Conservation (phyloP, 2,797 vertebrate genomes). For the Pterois miles region DNA sequence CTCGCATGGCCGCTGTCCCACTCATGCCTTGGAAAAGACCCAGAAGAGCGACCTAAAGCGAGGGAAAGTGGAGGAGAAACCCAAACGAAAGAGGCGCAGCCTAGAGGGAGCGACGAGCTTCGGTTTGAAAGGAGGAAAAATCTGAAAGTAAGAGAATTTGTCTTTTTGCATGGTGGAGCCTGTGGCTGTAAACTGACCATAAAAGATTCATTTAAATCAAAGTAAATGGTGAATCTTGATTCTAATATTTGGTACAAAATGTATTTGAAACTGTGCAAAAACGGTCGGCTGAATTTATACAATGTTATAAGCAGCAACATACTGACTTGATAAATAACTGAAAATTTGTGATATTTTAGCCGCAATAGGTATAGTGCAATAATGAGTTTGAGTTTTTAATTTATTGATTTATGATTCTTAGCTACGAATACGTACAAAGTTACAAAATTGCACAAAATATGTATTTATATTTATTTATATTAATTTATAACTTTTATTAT, state of each 20-base stretch:
- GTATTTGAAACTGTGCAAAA: background rate
- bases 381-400: background rate
- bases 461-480: background rate
- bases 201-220: background rate
- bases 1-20: constrained; percentile 37
- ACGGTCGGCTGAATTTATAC: background rate
- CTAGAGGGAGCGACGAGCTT: background rate
- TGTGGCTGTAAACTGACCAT: background rate
- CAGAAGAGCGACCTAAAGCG: constrained; percentile 34
- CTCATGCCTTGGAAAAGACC: constrained; percentile 51
- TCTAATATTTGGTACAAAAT: no score
- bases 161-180: background rate
- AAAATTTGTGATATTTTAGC: background rate
- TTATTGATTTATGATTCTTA: background rate
- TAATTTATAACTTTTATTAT: no score
- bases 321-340: no score
- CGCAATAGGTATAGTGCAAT: background rate
- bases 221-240: background rate
- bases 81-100: background rate
- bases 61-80: constrained; percentile 17
- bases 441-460: background rate
- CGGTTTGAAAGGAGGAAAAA: background rate
- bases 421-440: no score
- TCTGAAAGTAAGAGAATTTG: constrained; percentile 15
- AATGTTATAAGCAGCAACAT: background rate